Evolutionary conservation across 2,888 invertebrate species (phyloP).

Genomic region (Aphodius sticticus): DNA sequence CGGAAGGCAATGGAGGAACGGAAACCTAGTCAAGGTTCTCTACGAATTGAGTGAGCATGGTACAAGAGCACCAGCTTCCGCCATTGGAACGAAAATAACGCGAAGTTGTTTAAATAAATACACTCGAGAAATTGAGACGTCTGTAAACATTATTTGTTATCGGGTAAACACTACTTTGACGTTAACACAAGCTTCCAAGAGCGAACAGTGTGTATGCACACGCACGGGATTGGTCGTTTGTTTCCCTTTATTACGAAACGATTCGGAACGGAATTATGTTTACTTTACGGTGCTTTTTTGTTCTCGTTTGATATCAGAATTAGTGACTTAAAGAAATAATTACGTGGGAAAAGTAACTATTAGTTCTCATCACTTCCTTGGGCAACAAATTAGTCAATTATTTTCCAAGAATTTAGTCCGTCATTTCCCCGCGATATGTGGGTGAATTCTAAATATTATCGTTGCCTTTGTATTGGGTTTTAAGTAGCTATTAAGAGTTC

Average conservation of each 20-base stretch:
- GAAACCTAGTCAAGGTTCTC: neutral
- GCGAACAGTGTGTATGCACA: neutral
- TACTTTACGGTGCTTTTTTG: neutral
- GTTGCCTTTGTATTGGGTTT: no score
- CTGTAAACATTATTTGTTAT: conserved; percentile 4
- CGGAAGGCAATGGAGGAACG: neutral
- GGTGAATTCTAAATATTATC: no score
- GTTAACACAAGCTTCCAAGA: neutral
- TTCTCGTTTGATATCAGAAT: neutral
- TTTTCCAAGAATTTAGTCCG: no score
- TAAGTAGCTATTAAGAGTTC: no score
- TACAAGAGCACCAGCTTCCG: neutral
- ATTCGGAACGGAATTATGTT: neutral
- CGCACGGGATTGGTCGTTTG: neutral
- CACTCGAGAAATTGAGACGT: neutral
- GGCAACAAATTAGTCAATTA: neutral
- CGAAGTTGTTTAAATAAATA: neutral
- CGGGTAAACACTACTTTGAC: neutral
- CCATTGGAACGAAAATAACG: neutral
- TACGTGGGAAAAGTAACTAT: neutral
- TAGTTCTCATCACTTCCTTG: neutral
- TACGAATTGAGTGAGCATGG: neutral
- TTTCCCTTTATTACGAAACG: conserved; percentile 4
- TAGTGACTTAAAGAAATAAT: neutral
- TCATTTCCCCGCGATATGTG: no score